phyloP scores from a whole-genome alignment of 35 echinoderm and acorn worm species.

The Ophiothrix spiculata region DNA sequence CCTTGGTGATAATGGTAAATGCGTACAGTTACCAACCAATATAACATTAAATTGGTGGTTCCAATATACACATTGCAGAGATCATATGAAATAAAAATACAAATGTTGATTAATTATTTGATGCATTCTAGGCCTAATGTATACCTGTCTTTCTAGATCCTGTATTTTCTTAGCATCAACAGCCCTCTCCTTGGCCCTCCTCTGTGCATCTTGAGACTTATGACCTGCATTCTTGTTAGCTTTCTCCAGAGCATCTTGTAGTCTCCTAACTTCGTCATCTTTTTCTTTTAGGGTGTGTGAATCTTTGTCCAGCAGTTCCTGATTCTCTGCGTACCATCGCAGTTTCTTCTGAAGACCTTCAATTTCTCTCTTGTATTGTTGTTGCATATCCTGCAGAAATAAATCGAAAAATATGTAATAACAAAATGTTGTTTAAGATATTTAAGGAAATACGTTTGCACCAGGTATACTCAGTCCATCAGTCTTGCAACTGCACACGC shows the following conservation, averaged over 20 bases:
- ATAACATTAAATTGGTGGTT: not conserved
- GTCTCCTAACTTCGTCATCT: conserved; percentile 58
- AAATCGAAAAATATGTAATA: not conserved
- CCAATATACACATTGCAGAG: not conserved
- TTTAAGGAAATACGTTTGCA: not conserved
- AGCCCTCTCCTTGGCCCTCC: conserved; percentile 79
- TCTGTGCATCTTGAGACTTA: conserved; percentile 71
- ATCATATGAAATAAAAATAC: not conserved
- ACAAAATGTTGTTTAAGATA: not conserved
- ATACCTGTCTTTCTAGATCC: conserved; percentile 95
- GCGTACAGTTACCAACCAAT: not conserved
- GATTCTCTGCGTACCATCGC: conserved; percentile 93
- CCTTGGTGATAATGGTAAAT: no score
- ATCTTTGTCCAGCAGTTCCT: conserved; percentile 90
- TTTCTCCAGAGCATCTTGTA: conserved; percentile 73
- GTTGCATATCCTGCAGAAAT: conserved; percentile 60
- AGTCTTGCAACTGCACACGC: not conserved
- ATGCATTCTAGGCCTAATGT: not conserved
- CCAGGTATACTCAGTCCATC: not conserved
- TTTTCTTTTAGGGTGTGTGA: conserved; percentile 67
- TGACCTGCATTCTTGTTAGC: conserved; percentile 53
- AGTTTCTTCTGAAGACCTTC: conserved; percentile 80
- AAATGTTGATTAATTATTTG: not conserved
- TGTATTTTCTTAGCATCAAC: conserved; percentile 95
- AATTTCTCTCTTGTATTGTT: conserved; percentile 66